Conservation (phyloP, 2,113 vertebrate species). For the Todiramphus saurophagus region DNA sequence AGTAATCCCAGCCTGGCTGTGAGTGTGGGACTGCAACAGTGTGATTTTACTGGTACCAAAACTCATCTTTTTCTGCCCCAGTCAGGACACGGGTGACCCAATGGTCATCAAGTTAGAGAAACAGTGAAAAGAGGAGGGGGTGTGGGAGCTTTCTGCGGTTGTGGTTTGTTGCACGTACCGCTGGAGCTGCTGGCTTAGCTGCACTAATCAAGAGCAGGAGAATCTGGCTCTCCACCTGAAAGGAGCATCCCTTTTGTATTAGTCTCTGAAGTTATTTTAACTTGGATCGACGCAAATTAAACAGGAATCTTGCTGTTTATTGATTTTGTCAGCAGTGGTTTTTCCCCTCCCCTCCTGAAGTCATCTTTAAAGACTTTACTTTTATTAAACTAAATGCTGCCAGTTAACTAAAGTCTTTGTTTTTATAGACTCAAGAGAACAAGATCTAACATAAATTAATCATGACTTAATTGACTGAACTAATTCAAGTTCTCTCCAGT, state of each 20-base stretch:
- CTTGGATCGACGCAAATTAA: constrained; percentile 63
- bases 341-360: constrained; percentile 5
- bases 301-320: constrained; percentile 51
- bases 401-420: constrained; percentile 72
- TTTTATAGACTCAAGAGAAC: constrained; percentile 74
- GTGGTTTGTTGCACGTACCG: not conserved
- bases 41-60: not conserved
- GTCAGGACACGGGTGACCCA: fast-evolving
- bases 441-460: constrained; percentile 79
- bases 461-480: constrained; percentile 82
- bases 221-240: not conserved
- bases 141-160: not conserved
- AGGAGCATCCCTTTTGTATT: not conserved
- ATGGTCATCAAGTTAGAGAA: not conserved
- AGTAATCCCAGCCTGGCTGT: not conserved
- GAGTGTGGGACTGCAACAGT: not conserved
- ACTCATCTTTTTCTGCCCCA: not conserved
- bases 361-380: constrained; percentile 72
- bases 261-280: constrained; percentile 31
- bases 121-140: not conserved
- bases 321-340: constrained; percentile 53
- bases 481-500: constrained; percentile 75
- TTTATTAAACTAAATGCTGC: constrained; percentile 77
- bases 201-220: not conserved
- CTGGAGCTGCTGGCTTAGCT: not conserved